These are phyloP conservation scores for Physella acuta DNA, from an alignment of 1,140 invertebrate species.

Conservation along the genomic window DNA sequence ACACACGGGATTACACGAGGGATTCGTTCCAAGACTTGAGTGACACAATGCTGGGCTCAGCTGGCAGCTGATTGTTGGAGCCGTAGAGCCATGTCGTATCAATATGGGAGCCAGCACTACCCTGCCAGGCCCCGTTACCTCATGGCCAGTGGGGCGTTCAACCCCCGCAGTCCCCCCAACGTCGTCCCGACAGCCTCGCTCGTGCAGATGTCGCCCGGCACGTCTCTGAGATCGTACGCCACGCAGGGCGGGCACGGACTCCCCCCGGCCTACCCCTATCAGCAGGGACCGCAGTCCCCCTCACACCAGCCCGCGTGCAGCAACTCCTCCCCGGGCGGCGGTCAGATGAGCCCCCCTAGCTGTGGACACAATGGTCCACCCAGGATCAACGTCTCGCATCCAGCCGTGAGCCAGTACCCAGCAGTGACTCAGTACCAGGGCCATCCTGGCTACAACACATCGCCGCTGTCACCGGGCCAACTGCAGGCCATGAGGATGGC, in stretches of 20 bases:
- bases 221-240: slow-evolving; percentile 14
- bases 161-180: slow-evolving; percentile 23
- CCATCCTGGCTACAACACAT: no score
- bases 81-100: slow-evolving; percentile 23
- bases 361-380: no score
- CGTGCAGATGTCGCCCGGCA: slow-evolving; percentile 24
- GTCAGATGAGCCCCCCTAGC: background rate
- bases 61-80: no score
- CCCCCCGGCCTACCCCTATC: slow-evolving; percentile 9
- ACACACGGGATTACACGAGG: no score
- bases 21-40: no score
- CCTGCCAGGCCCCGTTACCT: slow-evolving; percentile 7
- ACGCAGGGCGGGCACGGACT: slow-evolving; percentile 22
- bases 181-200: slow-evolving; percentile 19
- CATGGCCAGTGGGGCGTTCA: slow-evolving; percentile 19
- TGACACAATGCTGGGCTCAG: no score
- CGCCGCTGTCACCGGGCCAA: no score
- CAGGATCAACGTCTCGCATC: no score
- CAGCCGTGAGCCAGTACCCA: no score
- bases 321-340: background rate
- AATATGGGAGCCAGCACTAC: slow-evolving; percentile 1
- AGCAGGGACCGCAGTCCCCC: background rate
- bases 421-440: no score
- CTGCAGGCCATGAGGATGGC: no score
- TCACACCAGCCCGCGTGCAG: background rate